A percentile compares a stretch with the other conserved stretches of the same genome.
Conservation (phyloP, 2,113 vertebrate species). For the Limnothrissa miodon region DNA sequence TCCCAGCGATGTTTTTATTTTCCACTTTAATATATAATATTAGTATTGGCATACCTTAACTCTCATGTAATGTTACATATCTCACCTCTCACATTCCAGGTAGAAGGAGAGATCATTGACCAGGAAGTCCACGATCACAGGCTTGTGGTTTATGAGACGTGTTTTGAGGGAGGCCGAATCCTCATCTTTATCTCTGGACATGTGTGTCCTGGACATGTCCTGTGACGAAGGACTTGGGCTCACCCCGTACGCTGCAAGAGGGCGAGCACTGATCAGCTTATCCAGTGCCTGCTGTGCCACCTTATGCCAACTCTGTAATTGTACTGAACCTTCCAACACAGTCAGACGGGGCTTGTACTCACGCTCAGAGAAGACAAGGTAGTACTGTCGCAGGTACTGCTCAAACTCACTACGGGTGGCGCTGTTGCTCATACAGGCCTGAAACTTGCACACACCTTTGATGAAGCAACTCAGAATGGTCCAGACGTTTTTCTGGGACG, state of each 20-base stretch:
- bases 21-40: too few relatives aligned
- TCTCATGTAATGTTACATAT: neutral
- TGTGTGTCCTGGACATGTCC: neutral
- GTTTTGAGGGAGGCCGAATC: neutral
- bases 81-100: conserved; percentile 29
- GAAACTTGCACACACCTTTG: conserved; percentile 31
- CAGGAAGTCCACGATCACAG: conserved; percentile 21
- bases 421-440: neutral
- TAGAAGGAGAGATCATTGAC: conserved; percentile 31
- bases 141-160: conserved; percentile 22
- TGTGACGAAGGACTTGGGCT: neutral
- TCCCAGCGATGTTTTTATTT: too few relatives aligned
- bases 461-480: conserved; percentile 19
- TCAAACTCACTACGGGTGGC: conserved; percentile 8
- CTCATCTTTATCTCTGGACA: neutral
- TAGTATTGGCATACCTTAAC: too few relatives aligned
- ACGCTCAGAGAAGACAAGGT: neutral
- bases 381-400: conserved; percentile 4
- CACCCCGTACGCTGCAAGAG: neutral
- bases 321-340: too few relatives aligned
- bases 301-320: neutral
- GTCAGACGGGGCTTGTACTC: neutral
- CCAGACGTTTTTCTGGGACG: conserved; percentile 22
- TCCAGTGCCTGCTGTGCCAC: neutral
- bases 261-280: neutral